A percentile compares a stretch with the other conserved stretches of the same genome.
These are phyloP conservation scores for Psittacula echo DNA, from an alignment of 2,797 vertebrate species.

Conservation along the genomic window DNA sequence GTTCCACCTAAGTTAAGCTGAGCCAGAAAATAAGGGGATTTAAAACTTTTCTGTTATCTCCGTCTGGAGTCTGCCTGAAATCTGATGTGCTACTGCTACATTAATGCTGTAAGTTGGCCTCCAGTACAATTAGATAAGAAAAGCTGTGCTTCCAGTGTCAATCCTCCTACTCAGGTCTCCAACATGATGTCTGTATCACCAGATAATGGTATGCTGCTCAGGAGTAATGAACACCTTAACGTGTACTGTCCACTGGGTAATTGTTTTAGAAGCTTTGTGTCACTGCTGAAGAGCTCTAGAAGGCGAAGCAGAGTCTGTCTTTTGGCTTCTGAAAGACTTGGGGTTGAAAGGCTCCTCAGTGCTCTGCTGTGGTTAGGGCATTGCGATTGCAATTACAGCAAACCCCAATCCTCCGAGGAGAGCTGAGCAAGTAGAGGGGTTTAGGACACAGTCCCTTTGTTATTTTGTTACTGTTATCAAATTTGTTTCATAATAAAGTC, in stretches of 20 bases:
- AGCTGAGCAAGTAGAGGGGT: not conserved
- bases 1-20: not conserved
- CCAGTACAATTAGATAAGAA: not conserved
- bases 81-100: not conserved
- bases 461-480: constrained; percentile 10
- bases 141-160: not conserved
- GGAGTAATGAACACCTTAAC: not conserved
- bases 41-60: not conserved
- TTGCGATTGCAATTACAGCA: not conserved
- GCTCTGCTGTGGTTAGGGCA: not conserved
- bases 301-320: not conserved
- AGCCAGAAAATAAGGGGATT: not conserved
- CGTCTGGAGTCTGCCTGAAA: constrained; percentile 9
- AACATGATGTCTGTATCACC: not conserved
- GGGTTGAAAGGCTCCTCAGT: not conserved
- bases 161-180: not conserved
- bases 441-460: not conserved
- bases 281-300: not conserved
- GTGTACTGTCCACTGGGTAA: not conserved
- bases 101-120: not conserved
- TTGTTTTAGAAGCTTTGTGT: not conserved
- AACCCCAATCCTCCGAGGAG: not conserved
- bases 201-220: fast-evolving
- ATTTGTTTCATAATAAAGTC: constrained; percentile 61
- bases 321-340: not conserved